Evolutionary conservation across 2,113 vertebrate genomes (phyloP).

Genomic region (Cottus gobio): DNA sequence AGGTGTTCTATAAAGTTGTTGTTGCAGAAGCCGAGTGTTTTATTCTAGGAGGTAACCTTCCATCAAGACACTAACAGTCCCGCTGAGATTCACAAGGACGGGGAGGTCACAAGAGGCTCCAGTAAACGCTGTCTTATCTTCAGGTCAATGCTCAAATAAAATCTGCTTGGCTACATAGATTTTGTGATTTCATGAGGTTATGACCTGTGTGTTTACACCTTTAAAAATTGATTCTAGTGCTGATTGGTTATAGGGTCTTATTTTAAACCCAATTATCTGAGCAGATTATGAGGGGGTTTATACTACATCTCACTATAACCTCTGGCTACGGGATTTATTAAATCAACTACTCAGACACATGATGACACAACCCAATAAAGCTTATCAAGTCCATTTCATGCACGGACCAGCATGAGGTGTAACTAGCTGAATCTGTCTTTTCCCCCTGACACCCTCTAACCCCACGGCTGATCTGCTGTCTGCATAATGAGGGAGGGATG

Average conservation of each 20-base stretch:
- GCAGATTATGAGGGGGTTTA: slow-evolving; percentile 50
- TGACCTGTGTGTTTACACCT: slow-evolving; percentile 66
- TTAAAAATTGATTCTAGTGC: slow-evolving; percentile 43
- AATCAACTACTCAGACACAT: slow-evolving; percentile 55
- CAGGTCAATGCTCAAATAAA: slow-evolving; percentile 69
- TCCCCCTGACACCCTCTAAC: slow-evolving; percentile 27
- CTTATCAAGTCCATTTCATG: slow-evolving; percentile 49
- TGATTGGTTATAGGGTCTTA: slow-evolving; percentile 65
- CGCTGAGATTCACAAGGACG: slow-evolving; percentile 71
- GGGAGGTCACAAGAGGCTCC: slow-evolving; percentile 60
- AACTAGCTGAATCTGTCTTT: slow-evolving; percentile 18
- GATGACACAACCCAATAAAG: slow-evolving; percentile 61
- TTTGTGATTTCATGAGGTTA: slow-evolving; percentile 64
- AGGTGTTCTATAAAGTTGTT: slow-evolving; percentile 78
- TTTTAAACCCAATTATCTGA: slow-evolving; percentile 64
- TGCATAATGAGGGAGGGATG: slow-evolving; percentile 60
- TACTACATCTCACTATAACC: slow-evolving; percentile 52
- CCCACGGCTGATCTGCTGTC: slow-evolving; percentile 32
- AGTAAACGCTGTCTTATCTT: slow-evolving; percentile 63
- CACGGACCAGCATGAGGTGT: slow-evolving; percentile 5
- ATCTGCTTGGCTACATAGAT: slow-evolving; percentile 50
- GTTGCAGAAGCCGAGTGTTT: slow-evolving; percentile 75
- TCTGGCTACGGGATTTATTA: slow-evolving; percentile 52
- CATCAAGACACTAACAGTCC: slow-evolving; percentile 68
- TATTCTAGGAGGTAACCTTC: slow-evolving; percentile 71